These are phyloP conservation scores for Heliconius cydno DNA, from an alignment of 2,888 invertebrate species.

Conservation along the genomic window DNA sequence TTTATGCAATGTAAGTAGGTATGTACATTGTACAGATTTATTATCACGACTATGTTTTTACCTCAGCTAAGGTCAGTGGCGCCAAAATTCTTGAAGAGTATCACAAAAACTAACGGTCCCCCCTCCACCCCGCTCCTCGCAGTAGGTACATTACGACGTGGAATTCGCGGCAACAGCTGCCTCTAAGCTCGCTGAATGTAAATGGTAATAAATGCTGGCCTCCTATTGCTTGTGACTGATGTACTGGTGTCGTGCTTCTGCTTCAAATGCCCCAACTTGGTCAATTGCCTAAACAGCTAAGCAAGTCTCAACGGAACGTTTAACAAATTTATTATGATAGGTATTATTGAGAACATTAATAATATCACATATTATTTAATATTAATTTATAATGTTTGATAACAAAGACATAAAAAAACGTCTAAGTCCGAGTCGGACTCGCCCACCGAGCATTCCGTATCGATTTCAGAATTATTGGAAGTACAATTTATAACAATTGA, in stretches of 20 bases:
- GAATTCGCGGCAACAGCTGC: slow-evolving; percentile 23
- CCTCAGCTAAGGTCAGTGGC: slow-evolving; percentile 48
- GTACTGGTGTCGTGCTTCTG: neutral
- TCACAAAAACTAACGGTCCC: slow-evolving; percentile 50
- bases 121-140: neutral
- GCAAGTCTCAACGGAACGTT: neutral
- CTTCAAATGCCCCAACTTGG: neutral
- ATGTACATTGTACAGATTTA: neutral
- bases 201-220: slow-evolving; percentile 16
- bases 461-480: too few relatives aligned
- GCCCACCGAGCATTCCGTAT: too few relatives aligned
- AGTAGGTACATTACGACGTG: slow-evolving; percentile 16
- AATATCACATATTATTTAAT: neutral
- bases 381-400: too few relatives aligned
- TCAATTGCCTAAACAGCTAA: neutral
- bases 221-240: too few relatives aligned
- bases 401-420: too few relatives aligned
- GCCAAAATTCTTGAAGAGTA: slow-evolving; percentile 57
- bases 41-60: neutral
- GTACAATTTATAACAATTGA: too few relatives aligned
- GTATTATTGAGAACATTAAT: neutral
- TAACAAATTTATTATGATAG: neutral
- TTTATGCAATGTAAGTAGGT: neutral
- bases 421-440: too few relatives aligned
- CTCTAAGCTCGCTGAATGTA: slow-evolving; percentile 22